Base-by-base conservation (phyloP, 2,888 invertebrate species). In the Molorchus minor region DNA sequence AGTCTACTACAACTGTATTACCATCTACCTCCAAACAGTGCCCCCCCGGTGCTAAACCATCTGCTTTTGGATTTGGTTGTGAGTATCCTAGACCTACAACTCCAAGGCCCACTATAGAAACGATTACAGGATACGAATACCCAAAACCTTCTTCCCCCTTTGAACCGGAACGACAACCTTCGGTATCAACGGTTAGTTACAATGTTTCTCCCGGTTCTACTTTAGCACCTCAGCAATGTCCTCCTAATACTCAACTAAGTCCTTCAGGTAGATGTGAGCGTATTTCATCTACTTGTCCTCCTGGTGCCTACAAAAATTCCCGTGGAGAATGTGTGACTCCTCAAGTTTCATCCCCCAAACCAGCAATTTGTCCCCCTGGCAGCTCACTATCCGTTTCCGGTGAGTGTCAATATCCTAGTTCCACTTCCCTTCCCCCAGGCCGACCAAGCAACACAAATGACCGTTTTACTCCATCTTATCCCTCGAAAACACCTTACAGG, bases 391-490 rank as follows among this genome's bases (percentile, higher is more conserved):
- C 55, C n/a, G 52, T 57, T 10, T 46, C 52, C 12, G 61, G 64
- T 33, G 54, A 46, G 16, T 68, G 66, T 30, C 41, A 49, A 35
- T 64, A 60, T 52, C 62, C 66, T 10, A 57, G 41, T 8, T 53
- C 62, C 16, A 60, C 21, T 16, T 49, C 36, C 46, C 47, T 55
- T 43, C 54, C 56, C 45, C 47, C 62, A 59, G 60, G 58, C 61
- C 63, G 33, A 61, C 56, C 63, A 30, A 57, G 49, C 55, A 35
- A 61, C 58, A 62, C 64, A 54, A 60, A 44, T 58, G 60, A 35
- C 67, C 57, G 53, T 47, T 33, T 58, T 62, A 72, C 73, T 57
- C 75, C 79, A 44, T 55, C 58, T 66, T 64, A 68, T 62, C 52
- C 65, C 56, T 53, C 62, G 53, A 54, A 58, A 60, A 60, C 53